phyloP scores from a whole-genome alignment of 2,797 vertebrate genomes.

The Pangasius sanitwongsei region DNA sequence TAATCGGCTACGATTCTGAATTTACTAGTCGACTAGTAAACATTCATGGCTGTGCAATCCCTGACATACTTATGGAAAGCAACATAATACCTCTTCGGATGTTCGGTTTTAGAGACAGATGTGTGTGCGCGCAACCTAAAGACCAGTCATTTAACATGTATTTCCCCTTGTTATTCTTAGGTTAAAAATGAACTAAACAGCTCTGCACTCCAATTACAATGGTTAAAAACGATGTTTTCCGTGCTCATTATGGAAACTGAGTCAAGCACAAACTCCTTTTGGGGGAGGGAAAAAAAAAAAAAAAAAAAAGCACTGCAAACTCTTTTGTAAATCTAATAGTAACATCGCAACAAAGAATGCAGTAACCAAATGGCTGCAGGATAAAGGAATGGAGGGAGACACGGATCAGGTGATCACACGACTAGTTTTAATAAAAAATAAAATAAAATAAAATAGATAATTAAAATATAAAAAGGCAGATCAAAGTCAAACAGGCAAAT shows the following conservation, averaged over 20 bases:
- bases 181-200: not conserved
- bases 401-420: not conserved
- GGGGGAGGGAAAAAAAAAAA: too few species aligned
- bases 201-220: not conserved
- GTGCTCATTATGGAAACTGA: not conserved
- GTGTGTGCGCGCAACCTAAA: not conserved
- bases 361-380: not conserved
- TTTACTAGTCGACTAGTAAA: not conserved
- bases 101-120: not conserved
- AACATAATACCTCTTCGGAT: not conserved
- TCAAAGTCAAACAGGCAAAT: not conserved
- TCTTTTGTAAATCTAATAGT: not conserved
- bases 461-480: not conserved
- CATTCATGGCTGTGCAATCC: not conserved
- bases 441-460: not conserved
- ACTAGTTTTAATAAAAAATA: too few species aligned
- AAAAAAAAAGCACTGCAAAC: too few species aligned
- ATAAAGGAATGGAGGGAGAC: not conserved
- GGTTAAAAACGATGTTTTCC: not conserved
- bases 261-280: not conserved
- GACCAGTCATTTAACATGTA: not conserved
- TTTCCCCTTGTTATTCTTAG: not conserved
- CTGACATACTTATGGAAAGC: not conserved
- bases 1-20: not conserved
- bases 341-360: not conserved